Conservation (phyloP, 2,888 invertebrate genomes). For the Sturmia bella region DNA sequence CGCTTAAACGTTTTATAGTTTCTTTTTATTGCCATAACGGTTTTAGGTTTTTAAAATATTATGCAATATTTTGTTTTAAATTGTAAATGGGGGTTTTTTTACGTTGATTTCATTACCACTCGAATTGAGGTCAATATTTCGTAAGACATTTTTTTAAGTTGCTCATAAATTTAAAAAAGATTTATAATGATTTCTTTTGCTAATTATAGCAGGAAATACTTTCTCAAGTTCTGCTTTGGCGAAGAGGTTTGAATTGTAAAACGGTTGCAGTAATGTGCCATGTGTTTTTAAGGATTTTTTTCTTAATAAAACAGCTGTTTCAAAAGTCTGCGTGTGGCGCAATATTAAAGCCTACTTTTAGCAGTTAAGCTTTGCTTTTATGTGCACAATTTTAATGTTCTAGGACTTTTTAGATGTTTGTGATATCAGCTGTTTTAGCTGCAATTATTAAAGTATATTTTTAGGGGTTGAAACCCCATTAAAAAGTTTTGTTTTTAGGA, state of each 20-base stretch:
- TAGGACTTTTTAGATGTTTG: no score
- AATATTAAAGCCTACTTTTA: no score
- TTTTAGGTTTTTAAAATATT: slow-evolving; percentile 47
- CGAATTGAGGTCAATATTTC: slow-evolving; percentile 65
- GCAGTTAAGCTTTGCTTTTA: no score
- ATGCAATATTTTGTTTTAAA: slow-evolving; percentile 58
- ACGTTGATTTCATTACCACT: slow-evolving; percentile 66
- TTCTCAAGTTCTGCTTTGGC: slow-evolving; percentile 23
- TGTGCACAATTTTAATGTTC: no score
- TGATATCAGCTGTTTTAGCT: no score
- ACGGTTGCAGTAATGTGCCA: slow-evolving; percentile 4
- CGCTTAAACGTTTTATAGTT: slow-evolving; percentile 31
- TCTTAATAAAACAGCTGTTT: slow-evolving; percentile 16
- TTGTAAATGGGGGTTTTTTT: slow-evolving; percentile 41
- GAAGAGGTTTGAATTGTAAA: slow-evolving; percentile 12
- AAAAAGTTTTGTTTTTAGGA: no score
- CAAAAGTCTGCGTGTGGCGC: no score
- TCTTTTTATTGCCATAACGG: slow-evolving; percentile 28
- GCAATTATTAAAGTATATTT: no score
- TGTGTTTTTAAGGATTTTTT: slow-evolving; percentile 3
- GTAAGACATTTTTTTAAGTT: slow-evolving; percentile 53
- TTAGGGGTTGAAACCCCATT: no score
- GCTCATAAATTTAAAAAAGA: slow-evolving; percentile 24
- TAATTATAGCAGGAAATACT: slow-evolving; percentile 45
- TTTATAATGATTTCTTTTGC: slow-evolving; percentile 32